A percentile compares a stretch with the other conserved stretches of the same genome.
These are phyloP conservation scores for Clupea harengus DNA, from an alignment of 2,113 vertebrate species.

Conservation along the genomic window DNA sequence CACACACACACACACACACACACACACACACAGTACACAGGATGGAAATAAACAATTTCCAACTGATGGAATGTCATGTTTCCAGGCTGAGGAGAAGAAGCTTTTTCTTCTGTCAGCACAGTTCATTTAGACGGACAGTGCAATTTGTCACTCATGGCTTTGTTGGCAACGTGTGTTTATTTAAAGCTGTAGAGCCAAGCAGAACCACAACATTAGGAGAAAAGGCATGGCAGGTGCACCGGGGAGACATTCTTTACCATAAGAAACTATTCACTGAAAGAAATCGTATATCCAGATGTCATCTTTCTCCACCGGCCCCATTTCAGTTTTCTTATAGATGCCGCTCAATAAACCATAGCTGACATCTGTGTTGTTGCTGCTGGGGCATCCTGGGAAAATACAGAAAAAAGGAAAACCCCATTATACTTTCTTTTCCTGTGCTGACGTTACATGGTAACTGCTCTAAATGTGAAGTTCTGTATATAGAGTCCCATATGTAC, in stretches of 20 bases:
- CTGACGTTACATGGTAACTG: background rate
- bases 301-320: slow-evolving; percentile 29
- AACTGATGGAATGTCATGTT: background rate
- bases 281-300: slow-evolving; percentile 12
- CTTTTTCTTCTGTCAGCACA: slow-evolving; percentile 52
- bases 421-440: background rate
- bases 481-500: too few relatives aligned
- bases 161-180: slow-evolving; percentile 43
- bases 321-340: background rate
- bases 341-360: background rate
- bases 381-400: background rate
- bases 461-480: background rate
- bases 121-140: slow-evolving; percentile 54
- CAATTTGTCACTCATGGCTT: slow-evolving; percentile 60
- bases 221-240: slow-evolving; percentile 30
- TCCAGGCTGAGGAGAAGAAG: background rate
- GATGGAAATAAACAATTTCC: background rate
- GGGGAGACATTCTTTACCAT: slow-evolving; percentile 26
- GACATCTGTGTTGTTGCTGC: slow-evolving; percentile 3
- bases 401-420: background rate
- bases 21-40: background rate
- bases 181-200: slow-evolving; percentile 43
- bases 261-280: slow-evolving; percentile 23
- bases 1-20: slow-evolving; percentile 26
- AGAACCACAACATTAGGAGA: slow-evolving; percentile 51